A percentile compares a stretch with the other conserved stretches of the same genome.
phyloP scores from a whole-genome alignment of 2,113 vertebrate genomes.

The Petromus typicus region DNA sequence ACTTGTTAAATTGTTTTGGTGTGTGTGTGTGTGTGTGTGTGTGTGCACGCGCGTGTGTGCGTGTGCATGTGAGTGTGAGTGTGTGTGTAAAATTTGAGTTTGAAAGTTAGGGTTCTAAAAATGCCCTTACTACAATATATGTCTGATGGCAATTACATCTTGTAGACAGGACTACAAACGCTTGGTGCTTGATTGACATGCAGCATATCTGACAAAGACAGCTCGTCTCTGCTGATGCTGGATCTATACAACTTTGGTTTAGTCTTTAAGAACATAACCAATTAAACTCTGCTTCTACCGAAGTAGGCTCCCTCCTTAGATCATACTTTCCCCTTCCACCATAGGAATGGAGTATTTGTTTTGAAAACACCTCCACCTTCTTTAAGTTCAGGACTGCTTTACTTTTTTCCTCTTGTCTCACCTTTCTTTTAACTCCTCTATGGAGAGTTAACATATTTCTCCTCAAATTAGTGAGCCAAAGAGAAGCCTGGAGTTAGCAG shows the following conservation, averaged over 20 bases:
- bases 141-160: slow-evolving; percentile 19
- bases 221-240: not conserved
- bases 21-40: not conserved
- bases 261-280: not conserved
- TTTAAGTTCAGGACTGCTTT: slow-evolving; percentile 6
- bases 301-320: not conserved
- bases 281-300: slow-evolving; percentile 22
- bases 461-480: not conserved
- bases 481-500: slow-evolving; percentile 5
- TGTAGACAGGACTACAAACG: not conserved
- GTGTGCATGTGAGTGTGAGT: not conserved
- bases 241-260: slow-evolving; percentile 20
- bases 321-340: not conserved
- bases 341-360: not conserved
- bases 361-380: not conserved
- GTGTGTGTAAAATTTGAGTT: not conserved
- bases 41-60: not conserved
- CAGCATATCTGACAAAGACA: slow-evolving; percentile 10
- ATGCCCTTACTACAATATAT: not conserved
- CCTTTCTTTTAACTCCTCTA: slow-evolving; percentile 30
- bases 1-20: not conserved
- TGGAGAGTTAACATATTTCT: not conserved
- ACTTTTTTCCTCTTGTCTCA: slow-evolving; percentile 7
- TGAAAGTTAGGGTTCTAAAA: slow-evolving; percentile 39
- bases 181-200: slow-evolving; percentile 25